phyloP scores from a whole-genome alignment of 2,797 vertebrate genomes.

The Varecia variegata region DNA sequence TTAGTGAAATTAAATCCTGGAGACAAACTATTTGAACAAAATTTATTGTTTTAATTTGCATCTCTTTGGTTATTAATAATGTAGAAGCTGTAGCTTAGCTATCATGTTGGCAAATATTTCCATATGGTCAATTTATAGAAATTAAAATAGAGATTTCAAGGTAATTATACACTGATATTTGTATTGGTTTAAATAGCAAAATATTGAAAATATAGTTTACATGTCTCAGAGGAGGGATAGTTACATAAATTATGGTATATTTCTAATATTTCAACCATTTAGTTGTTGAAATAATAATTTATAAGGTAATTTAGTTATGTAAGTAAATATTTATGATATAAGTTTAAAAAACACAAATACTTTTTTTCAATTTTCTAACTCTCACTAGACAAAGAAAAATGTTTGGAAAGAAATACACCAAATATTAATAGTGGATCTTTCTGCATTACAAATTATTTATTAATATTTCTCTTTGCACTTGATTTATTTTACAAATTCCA shows the following conservation, averaged over 20 bases:
- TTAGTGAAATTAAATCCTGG: neutral
- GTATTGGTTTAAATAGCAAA: neutral
- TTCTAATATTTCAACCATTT: neutral
- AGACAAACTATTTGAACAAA: neutral
- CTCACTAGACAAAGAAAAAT: neutral
- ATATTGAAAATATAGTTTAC: neutral
- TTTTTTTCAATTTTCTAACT: neutral
- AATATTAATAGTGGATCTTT: neutral
- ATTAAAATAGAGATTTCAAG: neutral
- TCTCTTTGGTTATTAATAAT: neutral
- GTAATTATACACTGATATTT: neutral
- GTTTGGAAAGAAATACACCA: neutral
- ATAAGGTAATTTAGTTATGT: neutral
- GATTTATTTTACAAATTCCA: neutral
- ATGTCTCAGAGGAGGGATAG: neutral
- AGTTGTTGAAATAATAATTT: constrained; percentile 20
- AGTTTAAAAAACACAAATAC: neutral
- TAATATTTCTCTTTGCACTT: neutral
- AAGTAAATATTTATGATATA: neutral
- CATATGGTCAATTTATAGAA: neutral
- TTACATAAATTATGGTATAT: neutral
- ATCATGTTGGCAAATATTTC: neutral
- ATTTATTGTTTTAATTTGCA: neutral
- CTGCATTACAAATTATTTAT: neutral
- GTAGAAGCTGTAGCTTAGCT: neutral